Evolutionary conservation across 2,888 invertebrate genomes (phyloP).

Genomic region (Heliconius sara): DNA sequence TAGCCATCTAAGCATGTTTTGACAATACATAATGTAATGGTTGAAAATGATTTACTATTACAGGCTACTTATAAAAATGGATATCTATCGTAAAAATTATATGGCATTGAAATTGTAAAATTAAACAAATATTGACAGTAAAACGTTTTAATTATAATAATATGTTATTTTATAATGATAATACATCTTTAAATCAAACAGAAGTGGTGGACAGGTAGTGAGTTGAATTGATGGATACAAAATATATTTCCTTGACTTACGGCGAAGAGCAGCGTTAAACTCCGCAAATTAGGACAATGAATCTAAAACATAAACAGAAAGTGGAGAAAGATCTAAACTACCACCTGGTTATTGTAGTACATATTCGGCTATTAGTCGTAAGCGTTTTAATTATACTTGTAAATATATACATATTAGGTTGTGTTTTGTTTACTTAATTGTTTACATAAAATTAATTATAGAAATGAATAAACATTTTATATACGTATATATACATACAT

Average conservation of each 20-base stretch:
- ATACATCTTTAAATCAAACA: neutral
- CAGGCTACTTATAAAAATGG: neutral
- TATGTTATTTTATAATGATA: neutral
- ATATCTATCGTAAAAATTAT: neutral
- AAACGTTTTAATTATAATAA: conserved; percentile 5
- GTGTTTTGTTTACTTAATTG: conserved; percentile 10
- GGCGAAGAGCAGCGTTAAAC: neutral
- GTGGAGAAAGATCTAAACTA: neutral
- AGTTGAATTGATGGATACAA: neutral
- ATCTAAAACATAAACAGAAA: neutral
- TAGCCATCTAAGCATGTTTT: neutral
- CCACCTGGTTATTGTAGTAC: neutral
- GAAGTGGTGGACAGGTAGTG: neutral
- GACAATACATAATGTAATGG: neutral
- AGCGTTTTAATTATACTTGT: conserved; percentile 3
- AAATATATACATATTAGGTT: neutral
- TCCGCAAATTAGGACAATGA: neutral
- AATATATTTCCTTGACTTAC: no score
- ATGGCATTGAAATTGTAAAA: neutral
- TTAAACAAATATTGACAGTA: conserved; percentile 1
- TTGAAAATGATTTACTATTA: conserved; percentile 7
- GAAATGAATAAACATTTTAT: neutral
- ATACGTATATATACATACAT: neutral
- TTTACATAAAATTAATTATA: conserved; percentile 7
- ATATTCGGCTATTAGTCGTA: neutral